phyloP scores from a whole-genome alignment of 2,113 vertebrate species.

The Hepsetus odoe region DNA sequence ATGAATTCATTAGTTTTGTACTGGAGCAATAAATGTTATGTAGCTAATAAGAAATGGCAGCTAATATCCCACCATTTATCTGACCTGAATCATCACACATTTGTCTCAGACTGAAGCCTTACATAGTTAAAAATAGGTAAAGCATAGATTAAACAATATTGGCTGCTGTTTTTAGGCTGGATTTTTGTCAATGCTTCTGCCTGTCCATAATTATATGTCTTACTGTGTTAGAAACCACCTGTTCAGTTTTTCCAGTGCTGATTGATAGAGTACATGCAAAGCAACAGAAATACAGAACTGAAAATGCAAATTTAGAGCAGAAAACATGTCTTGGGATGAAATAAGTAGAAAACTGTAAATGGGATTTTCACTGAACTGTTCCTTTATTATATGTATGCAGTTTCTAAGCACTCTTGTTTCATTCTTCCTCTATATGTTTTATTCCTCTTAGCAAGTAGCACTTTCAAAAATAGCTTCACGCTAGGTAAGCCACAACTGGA shows the following conservation, averaged over 20 bases:
- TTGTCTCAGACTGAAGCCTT: too few species aligned
- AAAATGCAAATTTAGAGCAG: background rate
- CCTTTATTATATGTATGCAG: background rate
- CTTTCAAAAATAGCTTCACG: conserved; percentile 86
- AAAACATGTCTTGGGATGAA: background rate
- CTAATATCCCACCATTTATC: too few species aligned
- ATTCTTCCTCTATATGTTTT: conserved; percentile 16
- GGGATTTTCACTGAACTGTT: background rate
- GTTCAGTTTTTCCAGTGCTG: too few species aligned
- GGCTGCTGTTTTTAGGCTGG: too few species aligned
- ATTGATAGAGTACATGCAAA: too few species aligned
- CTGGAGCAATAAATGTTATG: too few species aligned
- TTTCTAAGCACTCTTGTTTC: conserved; percentile 1
- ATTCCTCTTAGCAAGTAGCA: conserved; percentile 78
- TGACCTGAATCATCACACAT: background rate
- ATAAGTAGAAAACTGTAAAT: background rate
- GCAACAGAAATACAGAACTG: background rate
- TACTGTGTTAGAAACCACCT: too few species aligned
- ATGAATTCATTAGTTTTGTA: background rate
- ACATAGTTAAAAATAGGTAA: too few species aligned
- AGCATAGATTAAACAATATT: too few species aligned
- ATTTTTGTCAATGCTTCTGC: too few species aligned
- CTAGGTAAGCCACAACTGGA: conserved; percentile 75
- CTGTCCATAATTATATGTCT: too few species aligned
- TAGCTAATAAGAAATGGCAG: too few species aligned